phyloP scores from a whole-genome alignment of 1,140 invertebrate species.

The Carcinoscorpius rotundicauda region DNA sequence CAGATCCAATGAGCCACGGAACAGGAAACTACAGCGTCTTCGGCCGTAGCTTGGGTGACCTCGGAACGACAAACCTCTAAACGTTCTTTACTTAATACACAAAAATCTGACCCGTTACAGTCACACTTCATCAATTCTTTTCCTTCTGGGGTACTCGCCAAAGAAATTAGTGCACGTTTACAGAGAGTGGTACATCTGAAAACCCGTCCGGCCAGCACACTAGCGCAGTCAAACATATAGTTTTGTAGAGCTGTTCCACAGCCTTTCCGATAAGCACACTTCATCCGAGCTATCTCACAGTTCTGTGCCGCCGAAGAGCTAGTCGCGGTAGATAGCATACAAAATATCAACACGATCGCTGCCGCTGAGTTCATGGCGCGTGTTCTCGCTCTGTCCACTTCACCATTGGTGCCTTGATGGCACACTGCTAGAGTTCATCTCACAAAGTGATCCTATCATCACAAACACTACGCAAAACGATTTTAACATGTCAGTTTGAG shows the following conservation, averaged over 20 bases:
- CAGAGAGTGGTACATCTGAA: slow-evolving; percentile 51
- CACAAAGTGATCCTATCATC: too few species aligned
- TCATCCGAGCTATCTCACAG: slow-evolving; percentile 53
- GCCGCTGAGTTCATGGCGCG: not conserved
- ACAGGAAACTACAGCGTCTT: slow-evolving; percentile 55
- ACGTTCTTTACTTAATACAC: slow-evolving; percentile 48
- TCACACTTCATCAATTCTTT: slow-evolving; percentile 57
- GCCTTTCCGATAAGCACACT: slow-evolving; percentile 55
- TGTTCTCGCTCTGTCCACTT: too few species aligned
- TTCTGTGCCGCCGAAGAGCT: not conserved
- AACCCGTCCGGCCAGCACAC: slow-evolving; percentile 40
- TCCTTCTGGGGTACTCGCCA: slow-evolving; percentile 62
- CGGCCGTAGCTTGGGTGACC: slow-evolving; percentile 46
- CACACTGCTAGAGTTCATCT: too few species aligned
- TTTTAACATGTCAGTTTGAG: too few species aligned
- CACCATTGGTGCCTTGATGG: too few species aligned
- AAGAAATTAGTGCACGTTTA: slow-evolving; percentile 56
- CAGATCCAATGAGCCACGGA: slow-evolving; percentile 63
- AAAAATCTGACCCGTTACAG: slow-evolving; percentile 50
- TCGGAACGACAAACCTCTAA: slow-evolving; percentile 55
- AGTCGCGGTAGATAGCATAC: not conserved
- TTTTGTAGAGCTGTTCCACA: slow-evolving; percentile 58
- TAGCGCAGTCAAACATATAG: slow-evolving; percentile 56
- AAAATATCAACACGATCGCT: not conserved
- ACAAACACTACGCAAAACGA: too few species aligned